Evolutionary conservation across 2,113 vertebrate genomes (phyloP).

Genomic region (Cervus canadensis): DNA sequence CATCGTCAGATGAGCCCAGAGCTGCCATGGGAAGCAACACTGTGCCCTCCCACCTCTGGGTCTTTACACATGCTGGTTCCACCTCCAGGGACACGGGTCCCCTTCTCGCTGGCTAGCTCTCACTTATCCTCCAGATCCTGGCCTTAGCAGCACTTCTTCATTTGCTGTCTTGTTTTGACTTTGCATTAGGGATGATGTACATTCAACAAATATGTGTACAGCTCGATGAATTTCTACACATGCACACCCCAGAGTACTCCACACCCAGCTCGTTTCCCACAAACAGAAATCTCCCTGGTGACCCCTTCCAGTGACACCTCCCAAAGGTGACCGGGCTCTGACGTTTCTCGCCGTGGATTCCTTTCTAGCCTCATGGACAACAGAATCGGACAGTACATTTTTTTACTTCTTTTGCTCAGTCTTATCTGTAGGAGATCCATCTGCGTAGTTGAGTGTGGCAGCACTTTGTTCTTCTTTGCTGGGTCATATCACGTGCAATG

Average conservation of each 20-base stretch:
- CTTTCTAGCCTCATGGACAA: not conserved
- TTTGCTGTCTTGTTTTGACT: not conserved
- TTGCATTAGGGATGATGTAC: not conserved
- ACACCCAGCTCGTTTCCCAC: not conserved
- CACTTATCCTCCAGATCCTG: not conserved
- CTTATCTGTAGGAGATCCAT: fast-evolving
- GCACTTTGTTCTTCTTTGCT: not conserved
- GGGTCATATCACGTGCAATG: fast-evolving
- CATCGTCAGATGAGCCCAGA: not conserved
- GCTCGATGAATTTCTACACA: not conserved
- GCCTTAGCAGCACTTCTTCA: not conserved
- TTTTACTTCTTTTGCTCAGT: not conserved
- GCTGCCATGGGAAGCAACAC: not conserved
- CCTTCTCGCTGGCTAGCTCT: not conserved
- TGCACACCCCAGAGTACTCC: fast-evolving
- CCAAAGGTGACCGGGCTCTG: not conserved
- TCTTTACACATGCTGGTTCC: not conserved
- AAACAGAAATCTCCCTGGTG: not conserved
- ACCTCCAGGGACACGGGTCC: not conserved
- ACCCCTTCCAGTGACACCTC: not conserved
- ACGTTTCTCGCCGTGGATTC: not conserved
- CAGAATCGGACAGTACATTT: not conserved
- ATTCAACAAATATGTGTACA: not conserved
- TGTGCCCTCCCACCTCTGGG: not conserved
- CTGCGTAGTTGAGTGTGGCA: fast-evolving